Percentiles rank a stretch among this genome's conserved stretches.
Conservation (phyloP, 2,888 invertebrate genomes). For the Venustoraphidia nigricollis region DNA sequence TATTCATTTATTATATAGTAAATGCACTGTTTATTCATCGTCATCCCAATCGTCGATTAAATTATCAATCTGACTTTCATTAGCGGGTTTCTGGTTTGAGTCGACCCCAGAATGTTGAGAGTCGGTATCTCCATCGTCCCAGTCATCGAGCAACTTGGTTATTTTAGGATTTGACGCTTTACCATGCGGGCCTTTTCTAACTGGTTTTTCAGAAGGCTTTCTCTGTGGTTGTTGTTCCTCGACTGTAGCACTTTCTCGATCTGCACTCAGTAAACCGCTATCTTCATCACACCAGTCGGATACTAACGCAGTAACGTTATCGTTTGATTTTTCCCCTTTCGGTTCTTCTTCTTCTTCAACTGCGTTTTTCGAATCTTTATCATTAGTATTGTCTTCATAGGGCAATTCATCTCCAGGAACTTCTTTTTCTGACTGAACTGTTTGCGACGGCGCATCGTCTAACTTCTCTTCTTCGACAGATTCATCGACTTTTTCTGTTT, state of each 20-base stretch:
- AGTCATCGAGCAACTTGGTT: slow-evolving; percentile 24
- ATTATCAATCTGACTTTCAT: slow-evolving; percentile 23
- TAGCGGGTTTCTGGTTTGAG: slow-evolving; percentile 12
- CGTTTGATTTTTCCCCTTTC: not conserved
- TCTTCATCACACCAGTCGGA: slow-evolving; percentile 7
- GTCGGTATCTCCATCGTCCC: slow-evolving; percentile 27
- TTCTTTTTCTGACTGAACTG: not conserved
- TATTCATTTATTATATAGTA: no score
- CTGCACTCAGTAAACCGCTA: slow-evolving; percentile 1
- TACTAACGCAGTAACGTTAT: slow-evolving; percentile 3
- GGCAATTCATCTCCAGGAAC: not conserved
- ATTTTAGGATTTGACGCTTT: slow-evolving; percentile 15
- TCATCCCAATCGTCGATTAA: slow-evolving; percentile 30
- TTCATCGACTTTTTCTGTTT: not conserved
- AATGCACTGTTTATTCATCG: slow-evolving; percentile 19
- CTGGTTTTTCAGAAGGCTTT: not conserved
- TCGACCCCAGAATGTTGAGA: slow-evolving; percentile 25
- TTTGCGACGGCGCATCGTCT: slow-evolving; percentile 1
- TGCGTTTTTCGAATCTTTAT: no score
- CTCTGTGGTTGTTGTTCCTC: not conserved
- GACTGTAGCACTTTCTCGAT: not conserved
- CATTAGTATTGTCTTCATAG: no score
- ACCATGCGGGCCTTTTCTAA: slow-evolving; percentile 4
- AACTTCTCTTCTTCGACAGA: not conserved
- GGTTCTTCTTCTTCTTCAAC: not conserved